Evolutionary conservation across 1,140 invertebrate species (phyloP), one percentile per base, ranked within the genome.

Genomic region (Amyelois transitella): DNA sequence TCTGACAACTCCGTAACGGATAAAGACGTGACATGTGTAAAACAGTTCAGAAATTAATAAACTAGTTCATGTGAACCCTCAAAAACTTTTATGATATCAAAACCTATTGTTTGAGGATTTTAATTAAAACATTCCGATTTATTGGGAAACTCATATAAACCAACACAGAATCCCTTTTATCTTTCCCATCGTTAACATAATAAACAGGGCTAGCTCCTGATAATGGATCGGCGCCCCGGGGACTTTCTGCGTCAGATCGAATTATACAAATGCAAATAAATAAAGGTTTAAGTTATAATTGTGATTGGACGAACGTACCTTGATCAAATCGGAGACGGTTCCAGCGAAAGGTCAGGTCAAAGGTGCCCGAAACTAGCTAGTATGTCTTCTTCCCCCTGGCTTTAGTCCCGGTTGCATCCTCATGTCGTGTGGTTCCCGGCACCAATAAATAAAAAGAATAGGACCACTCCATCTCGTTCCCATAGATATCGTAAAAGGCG

Each of bases 221-320:
- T 48, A 48, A 48, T 48, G 45, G 45, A 48, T 48, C 45, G 45
- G 1, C 2, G 20, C 45, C 45, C 45, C 18, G n/a, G 12, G 12
- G 45, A n/a, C 45, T 19, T 22, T 48, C 45, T 17, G 21, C 20
- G 45, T 48, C 45, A 48, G 20, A 21, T 19, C 19, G 45, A 48
- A 48, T 48, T 48, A 48, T 48, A 48, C 45, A 48, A 48, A 48
- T 48, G 21, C 18, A 19, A 19, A 48, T 48, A 48, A 48, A 48
- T 45, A 45, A 45, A 45, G 43, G 45, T 21, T 48, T 20, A 6
- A 21, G 20, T 21, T 18, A 48, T 48, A 48, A 48, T 48, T 48
- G 45, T 18, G 21, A 48, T 38, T 38, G 32, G 12, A 14, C n/a
- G n/a, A n/a, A n/a, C n/a, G n/a, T n/a, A n/a, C n/a, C n/a, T n/a